Evolutionary conservation across 2,888 invertebrate genomes (phyloP), one percentile per base, ranked within the genome.

Genomic region (Lasius fuliginosus): DNA sequence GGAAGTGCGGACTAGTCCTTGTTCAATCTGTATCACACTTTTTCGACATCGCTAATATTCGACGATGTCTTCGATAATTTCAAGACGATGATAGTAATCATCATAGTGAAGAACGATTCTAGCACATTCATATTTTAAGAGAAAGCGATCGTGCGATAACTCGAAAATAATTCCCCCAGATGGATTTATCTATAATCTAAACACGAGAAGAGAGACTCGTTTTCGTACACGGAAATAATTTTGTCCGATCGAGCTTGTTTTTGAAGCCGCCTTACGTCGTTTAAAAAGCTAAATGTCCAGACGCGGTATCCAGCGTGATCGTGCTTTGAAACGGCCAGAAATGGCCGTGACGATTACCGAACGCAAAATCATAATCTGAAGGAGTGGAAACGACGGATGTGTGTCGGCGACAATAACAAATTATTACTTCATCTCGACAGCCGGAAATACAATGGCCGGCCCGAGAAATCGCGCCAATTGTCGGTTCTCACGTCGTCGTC

Each of bases 391-490:
- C 18, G 60, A 79, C 60, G 60, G 60, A 73, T 62, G 71, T 71
- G 60, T 8, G 46, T 36, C 46, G 46, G 58, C 71, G 79, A 60
- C 79, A 81, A 81, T 49, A 81, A 81, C 46, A 73, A 73, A 81
- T 83, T 81, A 36, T 69, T 69, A 40, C 27, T 75, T 64, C 53
- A 33, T 67, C 27, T n/a, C 53, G 53, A 53, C 68, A 49, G 18
- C 42, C 85, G 84, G 79, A 79, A 84, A 69, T 75, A 75, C 79
- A 81, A 79, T 83, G 74, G 74, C 58, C 79, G 60, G 69, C 18
- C 68, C 83, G 60, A 71, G 85, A 69, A 85, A 77, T 83, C 83
- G 83, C 49, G 83, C 30, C 85, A 85, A 83, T 85, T 74, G 83
- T 62, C 64, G 67, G 49, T 83, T 69, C 79, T 82, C 69, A 74